Percentiles rank a stretch among this genome's conserved stretches.
Evolutionary conservation across 2,113 vertebrate genomes (phyloP).

Genomic region (Thermophis baileyi): DNA sequence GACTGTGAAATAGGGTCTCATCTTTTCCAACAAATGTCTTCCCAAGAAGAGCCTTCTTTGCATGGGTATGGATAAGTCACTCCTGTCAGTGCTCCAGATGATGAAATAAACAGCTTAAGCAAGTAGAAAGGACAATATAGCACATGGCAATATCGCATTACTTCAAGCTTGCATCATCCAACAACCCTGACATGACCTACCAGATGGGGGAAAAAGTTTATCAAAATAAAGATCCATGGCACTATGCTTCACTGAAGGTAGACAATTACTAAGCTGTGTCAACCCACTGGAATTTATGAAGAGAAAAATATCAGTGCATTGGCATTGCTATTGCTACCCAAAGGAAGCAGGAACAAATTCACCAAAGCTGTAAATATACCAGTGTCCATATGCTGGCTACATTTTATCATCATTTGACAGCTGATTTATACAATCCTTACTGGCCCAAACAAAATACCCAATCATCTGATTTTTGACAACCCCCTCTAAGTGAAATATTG

Average conservation of each 20-base stretch:
- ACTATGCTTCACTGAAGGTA: neutral
- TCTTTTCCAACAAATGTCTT: neutral
- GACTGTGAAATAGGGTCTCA: no score
- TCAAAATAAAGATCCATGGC: neutral
- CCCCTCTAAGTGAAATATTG: conserved; percentile 19
- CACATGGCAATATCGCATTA: neutral
- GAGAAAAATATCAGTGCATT: neutral
- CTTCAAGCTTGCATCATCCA: neutral
- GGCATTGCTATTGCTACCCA: neutral
- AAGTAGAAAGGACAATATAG: neutral
- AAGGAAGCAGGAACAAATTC: neutral
- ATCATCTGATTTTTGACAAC: conserved; percentile 44
- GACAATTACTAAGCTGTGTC: neutral
- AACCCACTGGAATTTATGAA: neutral
- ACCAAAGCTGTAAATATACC: neutral
- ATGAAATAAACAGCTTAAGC: neutral
- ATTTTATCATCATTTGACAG: neutral
- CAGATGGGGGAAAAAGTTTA: neutral
- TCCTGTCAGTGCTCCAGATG: neutral
- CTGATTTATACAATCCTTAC: neutral
- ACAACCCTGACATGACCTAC: neutral
- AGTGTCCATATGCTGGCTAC: neutral
- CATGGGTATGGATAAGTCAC: neutral
- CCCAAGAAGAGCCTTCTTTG: neutral
- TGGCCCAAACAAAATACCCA: neutral